Percentiles rank a stretch among this genome's conserved stretches.
Conservation (phyloP, 2,888 invertebrate species). For the Lasius fuliginosus region DNA sequence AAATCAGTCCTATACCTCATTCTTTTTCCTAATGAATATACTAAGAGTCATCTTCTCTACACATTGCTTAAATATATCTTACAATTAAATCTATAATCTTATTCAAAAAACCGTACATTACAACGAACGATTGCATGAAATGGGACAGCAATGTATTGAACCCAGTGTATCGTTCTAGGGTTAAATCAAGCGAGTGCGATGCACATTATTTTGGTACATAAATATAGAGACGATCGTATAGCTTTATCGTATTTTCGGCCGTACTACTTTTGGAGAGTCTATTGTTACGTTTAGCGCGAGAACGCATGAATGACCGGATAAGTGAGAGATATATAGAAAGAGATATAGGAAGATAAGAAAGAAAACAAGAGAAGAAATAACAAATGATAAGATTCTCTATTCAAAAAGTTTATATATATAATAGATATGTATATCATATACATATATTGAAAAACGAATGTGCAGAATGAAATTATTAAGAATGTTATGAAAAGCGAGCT, state of each 20-base stretch:
- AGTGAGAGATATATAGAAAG: conserved; percentile 27
- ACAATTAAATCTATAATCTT: background rate
- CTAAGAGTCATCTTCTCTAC: background rate
- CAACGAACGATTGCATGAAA: background rate
- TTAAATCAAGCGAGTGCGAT: background rate
- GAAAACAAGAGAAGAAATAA: conserved; percentile 52
- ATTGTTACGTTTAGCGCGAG: conserved; percentile 54
- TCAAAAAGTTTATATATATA: conserved; percentile 44
- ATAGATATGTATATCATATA: conserved; percentile 12
- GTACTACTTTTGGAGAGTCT: conserved; percentile 61
- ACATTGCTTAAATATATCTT: background rate
- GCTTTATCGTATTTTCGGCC: conserved; percentile 69
- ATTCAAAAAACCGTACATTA: background rate
- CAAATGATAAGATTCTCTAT: conserved; percentile 50
- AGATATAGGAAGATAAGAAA: conserved; percentile 35
- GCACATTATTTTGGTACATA: conserved; percentile 4
- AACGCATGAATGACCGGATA: conserved; percentile 42
- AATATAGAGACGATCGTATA: conserved; percentile 24
- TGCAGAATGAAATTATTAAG: conserved; percentile 22
- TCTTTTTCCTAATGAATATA: background rate
- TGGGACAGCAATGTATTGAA: conserved; percentile 25
- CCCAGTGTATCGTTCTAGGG: conserved; percentile 16
- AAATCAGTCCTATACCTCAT: background rate
- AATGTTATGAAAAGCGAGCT: conserved; percentile 30
- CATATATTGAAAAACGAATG: conserved; percentile 28